Conservation (phyloP, 1,140 invertebrate genomes). For the Periplaneta americana region DNA sequence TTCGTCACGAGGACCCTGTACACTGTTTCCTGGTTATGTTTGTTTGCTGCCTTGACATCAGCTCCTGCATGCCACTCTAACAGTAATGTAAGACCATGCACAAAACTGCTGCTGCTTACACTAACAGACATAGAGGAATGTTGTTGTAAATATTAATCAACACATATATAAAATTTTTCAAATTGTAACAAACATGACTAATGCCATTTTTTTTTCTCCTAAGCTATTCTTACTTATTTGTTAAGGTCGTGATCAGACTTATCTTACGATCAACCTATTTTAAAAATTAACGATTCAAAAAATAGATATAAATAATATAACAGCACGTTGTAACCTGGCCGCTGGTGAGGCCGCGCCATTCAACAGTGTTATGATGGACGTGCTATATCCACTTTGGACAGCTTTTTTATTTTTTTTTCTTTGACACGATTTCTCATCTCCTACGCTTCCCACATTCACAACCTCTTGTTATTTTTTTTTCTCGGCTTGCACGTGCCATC, state of each 20-base stretch:
- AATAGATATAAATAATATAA: constrained; percentile 8
- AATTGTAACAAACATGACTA: constrained; percentile 18
- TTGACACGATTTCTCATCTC: constrained; percentile 2
- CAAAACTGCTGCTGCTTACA: neutral
- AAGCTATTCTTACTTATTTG: constrained; percentile 1
- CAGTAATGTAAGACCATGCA: neutral
- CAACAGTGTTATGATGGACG: constrained; percentile 11
- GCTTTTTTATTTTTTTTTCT: constrained; percentile 15
- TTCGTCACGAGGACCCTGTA: neutral
- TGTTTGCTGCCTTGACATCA: neutral
- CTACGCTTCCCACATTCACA: constrained; percentile 6
- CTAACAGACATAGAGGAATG: constrained; percentile 18
- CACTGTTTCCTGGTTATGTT: neutral
- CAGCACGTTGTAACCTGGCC: neutral
- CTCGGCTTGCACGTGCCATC: neutral
- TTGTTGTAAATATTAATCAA: constrained; percentile 18
- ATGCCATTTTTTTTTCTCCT: constrained; percentile 12
- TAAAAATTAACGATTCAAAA: constrained; percentile 16
- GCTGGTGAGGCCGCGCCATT: neutral
- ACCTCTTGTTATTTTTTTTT: constrained; percentile 4
- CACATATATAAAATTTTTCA: constrained; percentile 17
- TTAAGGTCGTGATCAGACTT: constrained; percentile 15
- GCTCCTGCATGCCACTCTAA: neutral
- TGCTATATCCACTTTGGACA: constrained; percentile 17
- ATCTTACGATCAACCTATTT: constrained; percentile 8